These are phyloP conservation scores for Acanthopagrus latus DNA, from an alignment of 2,797 vertebrate species.

Conservation along the genomic window DNA sequence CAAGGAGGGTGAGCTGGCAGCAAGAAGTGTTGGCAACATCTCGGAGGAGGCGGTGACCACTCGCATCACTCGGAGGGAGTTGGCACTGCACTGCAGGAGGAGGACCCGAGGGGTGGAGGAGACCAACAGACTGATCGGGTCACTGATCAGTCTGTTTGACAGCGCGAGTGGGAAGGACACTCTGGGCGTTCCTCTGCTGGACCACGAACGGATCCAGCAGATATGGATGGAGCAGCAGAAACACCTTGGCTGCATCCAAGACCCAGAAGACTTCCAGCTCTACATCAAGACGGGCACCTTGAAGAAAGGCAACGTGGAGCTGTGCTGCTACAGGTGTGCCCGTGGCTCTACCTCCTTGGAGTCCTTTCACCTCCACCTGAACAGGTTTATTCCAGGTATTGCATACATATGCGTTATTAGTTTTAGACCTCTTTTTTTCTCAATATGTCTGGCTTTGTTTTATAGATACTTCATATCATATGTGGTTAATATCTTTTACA, in stretches of 20 bases:
- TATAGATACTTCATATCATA: background rate
- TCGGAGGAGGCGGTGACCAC: too few relatives aligned
- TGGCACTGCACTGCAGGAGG: too few relatives aligned
- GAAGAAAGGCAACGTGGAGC: background rate
- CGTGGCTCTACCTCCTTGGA: background rate
- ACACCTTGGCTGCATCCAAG: background rate
- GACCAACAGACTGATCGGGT: background rate
- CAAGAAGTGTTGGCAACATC: too few relatives aligned
- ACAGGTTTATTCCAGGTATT: conserved; percentile 2
- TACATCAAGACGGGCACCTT: background rate
- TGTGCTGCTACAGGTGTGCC: background rate
- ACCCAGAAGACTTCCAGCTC: background rate
- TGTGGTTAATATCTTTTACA: background rate
- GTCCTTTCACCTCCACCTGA: background rate
- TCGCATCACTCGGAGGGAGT: too few relatives aligned
- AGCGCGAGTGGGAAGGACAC: background rate
- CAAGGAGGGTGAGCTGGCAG: too few relatives aligned
- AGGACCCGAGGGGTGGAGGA: background rate
- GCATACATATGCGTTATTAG: background rate
- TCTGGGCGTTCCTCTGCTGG: background rate
- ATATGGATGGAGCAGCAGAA: conserved; percentile 1
- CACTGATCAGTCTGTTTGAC: background rate
- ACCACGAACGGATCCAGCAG: background rate
- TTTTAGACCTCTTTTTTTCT: too few relatives aligned
- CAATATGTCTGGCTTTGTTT: too few relatives aligned